phyloP scores from a whole-genome alignment of 1,140 invertebrate species.

The Melipona quadrifasciata region DNA sequence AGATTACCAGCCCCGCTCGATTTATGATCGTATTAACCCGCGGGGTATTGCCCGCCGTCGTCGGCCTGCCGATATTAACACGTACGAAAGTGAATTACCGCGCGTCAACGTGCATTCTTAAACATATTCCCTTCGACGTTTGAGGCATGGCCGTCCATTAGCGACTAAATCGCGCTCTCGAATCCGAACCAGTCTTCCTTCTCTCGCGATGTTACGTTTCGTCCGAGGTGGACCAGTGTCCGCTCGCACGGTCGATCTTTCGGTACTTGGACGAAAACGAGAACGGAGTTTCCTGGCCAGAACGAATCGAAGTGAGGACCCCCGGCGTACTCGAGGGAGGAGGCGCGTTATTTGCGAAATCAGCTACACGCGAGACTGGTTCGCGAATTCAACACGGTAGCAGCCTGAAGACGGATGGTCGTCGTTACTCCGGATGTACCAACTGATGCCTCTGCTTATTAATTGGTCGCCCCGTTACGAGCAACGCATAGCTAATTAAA shows the following conservation, averaged over 20 bases:
- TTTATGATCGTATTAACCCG: constrained; percentile 63
- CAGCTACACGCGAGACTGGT: constrained; percentile 37
- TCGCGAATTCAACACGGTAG: constrained; percentile 67
- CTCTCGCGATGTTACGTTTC: constrained; percentile 32
- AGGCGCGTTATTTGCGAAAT: constrained; percentile 53
- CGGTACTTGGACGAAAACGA: constrained; percentile 25
- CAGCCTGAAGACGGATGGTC: constrained; percentile 67
- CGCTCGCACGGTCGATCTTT: constrained; percentile 24
- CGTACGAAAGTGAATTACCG: constrained; percentile 69
- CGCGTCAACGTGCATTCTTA: constrained; percentile 65
- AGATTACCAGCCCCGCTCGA: constrained; percentile 54
- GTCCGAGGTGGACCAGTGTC: background rate
- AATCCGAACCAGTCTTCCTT: constrained; percentile 6
- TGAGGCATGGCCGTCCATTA: constrained; percentile 62
- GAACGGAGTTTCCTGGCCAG: constrained; percentile 3
- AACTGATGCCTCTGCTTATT: constrained; percentile 74
- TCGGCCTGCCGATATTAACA: constrained; percentile 67
- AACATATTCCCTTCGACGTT: constrained; percentile 64
- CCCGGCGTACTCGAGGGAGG: constrained; percentile 9
- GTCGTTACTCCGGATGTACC: constrained; percentile 73
- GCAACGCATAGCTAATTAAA: constrained; percentile 75
- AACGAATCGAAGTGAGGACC: constrained; percentile 11
- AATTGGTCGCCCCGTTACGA: constrained; percentile 73
- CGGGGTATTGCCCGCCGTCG: constrained; percentile 57
- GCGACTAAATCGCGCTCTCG: constrained; percentile 57